Evolutionary conservation across 2,797 vertebrate species (phyloP).

Genomic region (Halcyon badia): DNA sequence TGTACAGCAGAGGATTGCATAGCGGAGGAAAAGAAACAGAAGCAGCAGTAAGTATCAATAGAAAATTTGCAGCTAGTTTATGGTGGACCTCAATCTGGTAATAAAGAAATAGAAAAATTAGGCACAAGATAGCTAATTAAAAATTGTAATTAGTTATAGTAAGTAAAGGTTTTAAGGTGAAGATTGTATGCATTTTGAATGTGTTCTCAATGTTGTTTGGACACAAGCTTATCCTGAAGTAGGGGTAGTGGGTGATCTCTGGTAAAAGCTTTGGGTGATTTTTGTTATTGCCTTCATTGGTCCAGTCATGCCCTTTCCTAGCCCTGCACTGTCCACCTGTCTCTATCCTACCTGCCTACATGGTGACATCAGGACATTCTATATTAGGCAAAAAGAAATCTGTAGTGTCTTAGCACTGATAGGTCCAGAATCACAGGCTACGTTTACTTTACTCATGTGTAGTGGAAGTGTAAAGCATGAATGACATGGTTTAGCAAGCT

Average conservation of each 20-base stretch:
- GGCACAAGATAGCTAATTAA: neutral
- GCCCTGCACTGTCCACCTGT: neutral
- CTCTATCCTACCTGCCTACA: neutral
- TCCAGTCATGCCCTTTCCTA: neutral
- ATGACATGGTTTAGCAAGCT: neutral
- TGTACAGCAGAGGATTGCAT: neutral
- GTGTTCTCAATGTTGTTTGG: neutral
- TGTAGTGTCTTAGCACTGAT: neutral
- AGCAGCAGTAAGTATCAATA: neutral
- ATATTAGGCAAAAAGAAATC: neutral
- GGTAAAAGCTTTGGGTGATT: neutral
- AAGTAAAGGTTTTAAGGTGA: neutral
- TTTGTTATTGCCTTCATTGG: neutral
- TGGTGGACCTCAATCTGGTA: neutral
- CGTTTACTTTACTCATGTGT: neutral
- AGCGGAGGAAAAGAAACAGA: neutral
- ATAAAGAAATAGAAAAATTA: slow-evolving; percentile 2
- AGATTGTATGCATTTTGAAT: neutral
- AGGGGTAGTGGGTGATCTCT: neutral
- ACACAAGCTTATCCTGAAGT: neutral
- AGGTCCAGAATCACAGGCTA: neutral
- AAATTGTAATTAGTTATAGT: neutral
- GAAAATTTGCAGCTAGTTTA: neutral
- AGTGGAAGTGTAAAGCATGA: neutral
- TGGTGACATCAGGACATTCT: neutral